phyloP scores from a whole-genome alignment of 2,797 vertebrate genomes.

The Mergus octosetaceus region DNA sequence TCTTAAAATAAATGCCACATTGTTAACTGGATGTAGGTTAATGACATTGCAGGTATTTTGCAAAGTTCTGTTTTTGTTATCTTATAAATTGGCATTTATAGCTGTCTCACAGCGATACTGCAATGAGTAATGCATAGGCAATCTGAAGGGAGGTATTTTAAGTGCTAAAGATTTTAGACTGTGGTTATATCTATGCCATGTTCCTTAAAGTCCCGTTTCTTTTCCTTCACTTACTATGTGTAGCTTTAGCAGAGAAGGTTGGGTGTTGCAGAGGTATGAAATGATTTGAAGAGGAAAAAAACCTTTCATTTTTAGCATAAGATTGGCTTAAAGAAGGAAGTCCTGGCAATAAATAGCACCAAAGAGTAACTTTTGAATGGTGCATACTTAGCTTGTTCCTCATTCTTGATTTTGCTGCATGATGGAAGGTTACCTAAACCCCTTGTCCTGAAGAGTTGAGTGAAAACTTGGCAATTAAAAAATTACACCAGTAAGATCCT shows the following conservation, averaged over 20 bases:
- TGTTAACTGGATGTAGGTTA: background rate
- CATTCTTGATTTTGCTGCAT: background rate
- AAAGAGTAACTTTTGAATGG: background rate
- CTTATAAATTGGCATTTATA: background rate
- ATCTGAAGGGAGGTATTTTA: background rate
- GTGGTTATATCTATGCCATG: background rate
- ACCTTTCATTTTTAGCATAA: background rate
- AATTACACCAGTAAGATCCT: background rate
- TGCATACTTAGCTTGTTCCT: background rate
- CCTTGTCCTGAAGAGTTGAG: background rate
- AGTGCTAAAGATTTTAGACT: background rate
- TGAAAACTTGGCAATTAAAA: background rate
- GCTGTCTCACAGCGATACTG: background rate
- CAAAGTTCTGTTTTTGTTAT: background rate
- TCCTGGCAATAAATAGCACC: background rate
- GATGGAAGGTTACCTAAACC: background rate
- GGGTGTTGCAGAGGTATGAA: background rate
- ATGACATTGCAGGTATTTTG: background rate
- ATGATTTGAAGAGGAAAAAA: background rate
- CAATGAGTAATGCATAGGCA: background rate
- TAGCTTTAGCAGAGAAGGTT: slow-evolving; percentile 7
- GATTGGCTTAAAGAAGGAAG: background rate
- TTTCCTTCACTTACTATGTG: background rate
- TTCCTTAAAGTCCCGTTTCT: background rate
- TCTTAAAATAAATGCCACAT: background rate